Percentiles rank a stretch among this genome's conserved stretches.
Conservation (phyloP, 2,888 invertebrate genomes). For the Epinotia ramella region DNA sequence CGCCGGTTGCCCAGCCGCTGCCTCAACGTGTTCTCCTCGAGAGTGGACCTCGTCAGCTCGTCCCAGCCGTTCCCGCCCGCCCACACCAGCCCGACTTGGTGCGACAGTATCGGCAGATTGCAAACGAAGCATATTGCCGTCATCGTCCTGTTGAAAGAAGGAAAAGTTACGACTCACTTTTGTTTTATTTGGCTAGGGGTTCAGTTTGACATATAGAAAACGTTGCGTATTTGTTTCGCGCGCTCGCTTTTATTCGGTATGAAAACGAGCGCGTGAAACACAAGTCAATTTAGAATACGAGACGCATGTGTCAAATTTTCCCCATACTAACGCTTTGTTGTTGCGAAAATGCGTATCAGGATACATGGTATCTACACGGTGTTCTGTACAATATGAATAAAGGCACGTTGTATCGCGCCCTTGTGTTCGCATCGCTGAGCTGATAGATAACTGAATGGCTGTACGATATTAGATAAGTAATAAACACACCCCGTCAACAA, state of each 20-base stretch:
- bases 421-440: conserved; percentile 75
- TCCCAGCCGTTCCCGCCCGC: conserved; percentile 98
- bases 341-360: conserved; percentile 71
- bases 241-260: neutral
- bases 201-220: neutral
- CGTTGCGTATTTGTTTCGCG: neutral
- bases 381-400: conserved; percentile 61
- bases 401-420: conserved; percentile 69
- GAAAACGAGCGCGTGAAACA: neutral
- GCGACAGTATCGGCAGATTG: conserved; percentile 97
- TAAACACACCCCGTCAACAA: conserved; percentile 77
- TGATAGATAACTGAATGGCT: conserved; percentile 73
- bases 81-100: conserved; percentile 97
- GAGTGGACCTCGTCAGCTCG: conserved; percentile 94
- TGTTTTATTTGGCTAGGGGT: conserved; percentile 1
- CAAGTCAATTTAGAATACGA: neutral
- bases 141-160: conserved; percentile 90
- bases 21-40: conserved; percentile 93
- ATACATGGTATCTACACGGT: conserved; percentile 63
- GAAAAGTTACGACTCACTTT: conserved; percentile 48
- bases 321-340: conserved; percentile 79
- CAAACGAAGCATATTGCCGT: conserved; percentile 98
- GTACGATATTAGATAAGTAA: conserved; percentile 72
- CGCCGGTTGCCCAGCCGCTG: conserved; percentile 94
- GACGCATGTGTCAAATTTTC: neutral